Base-by-base conservation (phyloP, 2,888 invertebrate genomes). In the Yponomeuta malinellus region DNA sequence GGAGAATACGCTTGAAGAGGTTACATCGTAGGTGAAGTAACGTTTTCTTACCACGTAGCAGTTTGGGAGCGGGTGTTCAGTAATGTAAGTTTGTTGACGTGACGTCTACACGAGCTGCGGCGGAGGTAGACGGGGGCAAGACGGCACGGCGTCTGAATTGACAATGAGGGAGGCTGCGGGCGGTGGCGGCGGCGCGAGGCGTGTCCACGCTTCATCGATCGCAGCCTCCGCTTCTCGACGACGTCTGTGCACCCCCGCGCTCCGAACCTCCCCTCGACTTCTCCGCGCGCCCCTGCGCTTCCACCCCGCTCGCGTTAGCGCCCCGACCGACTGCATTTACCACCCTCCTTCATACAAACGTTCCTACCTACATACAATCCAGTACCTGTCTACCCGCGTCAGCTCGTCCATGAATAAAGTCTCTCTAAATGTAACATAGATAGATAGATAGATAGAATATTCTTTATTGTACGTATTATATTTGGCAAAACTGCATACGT, bases 171-270 rank as follows among this genome's bases (percentile, higher is more conserved):
- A 73, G 83, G 82, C 83, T 75, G 82, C 85, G 80, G 82, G 81
- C 79, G 73, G 77, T 48, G 72, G 71, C 68, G 69, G 76, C 86
- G 85, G 88, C 88, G 90, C 90, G 88, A 90, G 91, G 91, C 90
- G 91, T 90, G 91, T 90, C 90, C 89, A 89, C 91, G 90, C 90
- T 90, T 84, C 91, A 91, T 92, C 91, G 91, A 92, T 91, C 91
- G 90, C 89, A 91, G 90, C 89, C 85, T 91, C 91, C 90, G 85
- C 85, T 86, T 87, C 84, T 90, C 80, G 89, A 90, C 91, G 89
- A 89, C 90, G 91, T 89, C 91, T 89, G 88, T 90, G 86, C 83
- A 83, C 74, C 77, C 77, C 75, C 82, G 84, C 79, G 79, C 78
- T 77, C 78, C 77, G 15, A 59, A 59, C 79, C 77, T 74, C 68